These are phyloP conservation scores for Archilochus colubris DNA, from an alignment of 2,113 vertebrate genomes.

Conservation along the genomic window DNA sequence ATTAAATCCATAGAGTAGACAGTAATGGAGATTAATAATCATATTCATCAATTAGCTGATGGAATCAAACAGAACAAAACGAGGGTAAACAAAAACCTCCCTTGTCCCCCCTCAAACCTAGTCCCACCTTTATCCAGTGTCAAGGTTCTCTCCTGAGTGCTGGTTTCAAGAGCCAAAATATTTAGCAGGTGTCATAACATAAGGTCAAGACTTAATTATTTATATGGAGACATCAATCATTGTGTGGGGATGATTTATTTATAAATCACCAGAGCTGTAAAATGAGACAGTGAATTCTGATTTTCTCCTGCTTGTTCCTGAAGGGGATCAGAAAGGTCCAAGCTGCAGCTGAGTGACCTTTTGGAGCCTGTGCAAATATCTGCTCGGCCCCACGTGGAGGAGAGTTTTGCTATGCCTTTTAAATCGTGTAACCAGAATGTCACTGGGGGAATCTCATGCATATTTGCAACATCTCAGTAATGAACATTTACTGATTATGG, in stretches of 20 bases:
- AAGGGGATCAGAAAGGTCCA: neutral
- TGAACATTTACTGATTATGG: slow-evolving; percentile 77
- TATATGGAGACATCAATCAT: slow-evolving; percentile 74
- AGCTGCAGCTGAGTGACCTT: neutral
- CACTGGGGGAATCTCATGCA: slow-evolving; percentile 62
- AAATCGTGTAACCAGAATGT: slow-evolving; percentile 14
- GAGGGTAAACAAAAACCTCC: slow-evolving; percentile 5
- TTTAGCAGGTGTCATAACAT: slow-evolving; percentile 76
- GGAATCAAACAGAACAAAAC: slow-evolving; percentile 47
- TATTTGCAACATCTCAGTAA: slow-evolving; percentile 73
- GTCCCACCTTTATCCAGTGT: neutral
- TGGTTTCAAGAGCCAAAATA: slow-evolving; percentile 64
- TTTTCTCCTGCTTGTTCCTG: neutral
- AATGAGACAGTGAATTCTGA: slow-evolving; percentile 25
- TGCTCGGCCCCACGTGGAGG: neutral
- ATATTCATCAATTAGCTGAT: slow-evolving; percentile 15
- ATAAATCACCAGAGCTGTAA: slow-evolving; percentile 56
- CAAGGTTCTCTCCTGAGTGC: slow-evolving; percentile 45
- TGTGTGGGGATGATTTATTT: slow-evolving; percentile 69
- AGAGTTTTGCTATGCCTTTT: slow-evolving; percentile 31
- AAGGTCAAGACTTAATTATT: slow-evolving; percentile 84
- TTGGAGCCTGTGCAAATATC: neutral
- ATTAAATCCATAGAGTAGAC: slow-evolving; percentile 20
- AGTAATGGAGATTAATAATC: slow-evolving; percentile 10
- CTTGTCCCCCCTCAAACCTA: neutral